Evolutionary conservation across 2,888 invertebrate species (phyloP), one percentile per base, ranked within the genome.

Genomic region (Eupithecia centaureata): DNA sequence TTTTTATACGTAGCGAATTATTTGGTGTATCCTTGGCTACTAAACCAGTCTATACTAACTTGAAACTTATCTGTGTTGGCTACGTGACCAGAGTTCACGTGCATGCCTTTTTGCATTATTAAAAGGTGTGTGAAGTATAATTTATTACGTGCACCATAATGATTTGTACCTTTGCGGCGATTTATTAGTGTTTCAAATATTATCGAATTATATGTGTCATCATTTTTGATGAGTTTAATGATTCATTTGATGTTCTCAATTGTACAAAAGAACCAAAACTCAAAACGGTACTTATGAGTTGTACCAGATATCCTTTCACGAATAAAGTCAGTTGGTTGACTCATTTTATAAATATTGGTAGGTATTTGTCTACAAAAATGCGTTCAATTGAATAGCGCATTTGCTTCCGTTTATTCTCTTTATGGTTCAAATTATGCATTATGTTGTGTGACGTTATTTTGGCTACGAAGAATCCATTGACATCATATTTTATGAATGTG

Each of bases 31-130:
- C 54, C 63, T 30, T 33, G 32, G 32, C 28, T 54, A 35, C 35
- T 38, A 63, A 57, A 56, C 28, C 54, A 51, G 54, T 66, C 32
- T 56, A 60, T 54, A 70, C 22, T 61, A 66, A 70, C 70, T 70
- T 33, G n/a, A n/a, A 42, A n/a, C 35, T 58, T 7, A 63, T 42
- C 66, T 70, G 61, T 66, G 63, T 18, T 18, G 51, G 35, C 68
- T 73, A 78, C 80, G 79, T 81, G 81, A 79, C 77, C 69, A 47
- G 76, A 67, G 73, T 51, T 71, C 70, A 76, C 73, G 76, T 78
- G 80, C 76, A 75, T 78, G 77, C 71, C 69, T 79, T 79, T 82
- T 81, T 82, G 79, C 80, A 82, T 84, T 80, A 83, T 81, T 79
- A 77, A 80, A 80, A 79, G 78, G 76, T 75, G 79, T 82, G 82